These are phyloP conservation scores for Drosophila anomalata DNA, from an alignment of 2,888 invertebrate species.

Conservation along the genomic window DNA sequence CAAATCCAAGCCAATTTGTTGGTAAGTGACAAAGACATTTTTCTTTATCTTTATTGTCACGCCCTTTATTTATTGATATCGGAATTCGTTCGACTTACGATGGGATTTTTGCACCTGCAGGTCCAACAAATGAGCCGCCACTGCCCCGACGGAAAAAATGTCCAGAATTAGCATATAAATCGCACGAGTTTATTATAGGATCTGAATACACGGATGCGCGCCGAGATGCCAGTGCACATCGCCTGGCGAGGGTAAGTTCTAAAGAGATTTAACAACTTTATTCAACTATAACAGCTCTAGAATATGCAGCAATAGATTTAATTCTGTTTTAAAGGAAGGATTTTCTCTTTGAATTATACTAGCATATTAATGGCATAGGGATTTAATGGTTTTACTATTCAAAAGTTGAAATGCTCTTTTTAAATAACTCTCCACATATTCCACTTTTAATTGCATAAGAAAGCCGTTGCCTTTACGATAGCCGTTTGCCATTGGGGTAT, in stretches of 20 bases:
- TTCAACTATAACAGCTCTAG: too few relatives aligned
- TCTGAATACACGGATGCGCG: conserved; percentile 87
- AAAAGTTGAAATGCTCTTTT: not conserved
- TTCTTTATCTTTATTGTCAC: conserved; percentile 32
- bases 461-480: conserved; percentile 46
- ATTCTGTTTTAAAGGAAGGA: too few relatives aligned
- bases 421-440: conserved; percentile 1
- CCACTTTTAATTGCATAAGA: conserved; percentile 30
- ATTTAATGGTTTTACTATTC: not conserved
- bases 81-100: conserved; percentile 32
- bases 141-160: conserved; percentile 95
- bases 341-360: not conserved
- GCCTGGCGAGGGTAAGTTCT: conserved; percentile 83
- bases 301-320: too few relatives aligned
- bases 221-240: conserved; percentile 83
- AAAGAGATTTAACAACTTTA: not conserved
- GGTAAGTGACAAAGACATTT: conserved; percentile 65
- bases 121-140: conserved; percentile 90
- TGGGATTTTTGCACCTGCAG: conserved; percentile 58
- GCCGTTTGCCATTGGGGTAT: conserved; percentile 68
- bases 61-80: conserved; percentile 25
- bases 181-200: conserved; percentile 90
- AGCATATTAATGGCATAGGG: too few relatives aligned
- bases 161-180: conserved; percentile 93
- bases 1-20: conserved; percentile 84